Conservation (phyloP, 2,888 invertebrate genomes). For the Eupithecia inturbata region DNA sequence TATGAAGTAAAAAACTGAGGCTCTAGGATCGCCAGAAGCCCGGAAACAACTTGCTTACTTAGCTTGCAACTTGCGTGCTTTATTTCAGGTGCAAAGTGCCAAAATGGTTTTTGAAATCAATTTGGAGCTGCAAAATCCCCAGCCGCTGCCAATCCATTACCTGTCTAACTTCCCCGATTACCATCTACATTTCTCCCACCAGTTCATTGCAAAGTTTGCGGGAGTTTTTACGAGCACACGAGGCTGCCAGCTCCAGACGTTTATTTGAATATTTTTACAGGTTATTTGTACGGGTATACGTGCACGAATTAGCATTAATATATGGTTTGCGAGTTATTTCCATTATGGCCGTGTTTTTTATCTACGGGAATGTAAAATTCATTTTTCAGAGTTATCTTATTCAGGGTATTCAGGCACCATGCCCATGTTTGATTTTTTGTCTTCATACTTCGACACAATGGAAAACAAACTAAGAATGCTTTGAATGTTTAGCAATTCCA, state of each 20-base stretch:
- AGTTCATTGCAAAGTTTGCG: slow-evolving; percentile 49
- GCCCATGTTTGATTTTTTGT: neutral
- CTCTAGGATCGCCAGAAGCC: neutral
- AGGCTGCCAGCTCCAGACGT: slow-evolving; percentile 31
- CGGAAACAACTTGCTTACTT: neutral
- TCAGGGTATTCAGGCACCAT: neutral
- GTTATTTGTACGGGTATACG: slow-evolving; percentile 36
- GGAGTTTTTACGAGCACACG: slow-evolving; percentile 52
- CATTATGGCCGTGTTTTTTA: slow-evolving; percentile 16
- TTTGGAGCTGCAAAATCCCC: slow-evolving; percentile 10
- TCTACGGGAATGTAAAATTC: slow-evolving; percentile 11
- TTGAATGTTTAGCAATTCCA: slow-evolving; percentile 3
- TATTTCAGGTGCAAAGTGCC: neutral
- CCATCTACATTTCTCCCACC: slow-evolving; percentile 36
- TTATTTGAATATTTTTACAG: slow-evolving; percentile 54
- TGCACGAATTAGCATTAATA: slow-evolving; percentile 34
- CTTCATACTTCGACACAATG: neutral
- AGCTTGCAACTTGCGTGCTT: too few species aligned
- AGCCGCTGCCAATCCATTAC: slow-evolving; percentile 32
- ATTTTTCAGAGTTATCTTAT: slow-evolving; percentile 15
- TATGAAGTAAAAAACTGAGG: neutral
- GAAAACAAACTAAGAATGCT: neutral
- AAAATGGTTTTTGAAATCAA: slow-evolving; percentile 4
- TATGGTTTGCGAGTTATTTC: slow-evolving; percentile 29
- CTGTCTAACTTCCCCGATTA: slow-evolving; percentile 34